These are phyloP conservation scores for Trinorchestia longiramus DNA, from an alignment of 1,140 invertebrate species.

Conservation along the genomic window DNA sequence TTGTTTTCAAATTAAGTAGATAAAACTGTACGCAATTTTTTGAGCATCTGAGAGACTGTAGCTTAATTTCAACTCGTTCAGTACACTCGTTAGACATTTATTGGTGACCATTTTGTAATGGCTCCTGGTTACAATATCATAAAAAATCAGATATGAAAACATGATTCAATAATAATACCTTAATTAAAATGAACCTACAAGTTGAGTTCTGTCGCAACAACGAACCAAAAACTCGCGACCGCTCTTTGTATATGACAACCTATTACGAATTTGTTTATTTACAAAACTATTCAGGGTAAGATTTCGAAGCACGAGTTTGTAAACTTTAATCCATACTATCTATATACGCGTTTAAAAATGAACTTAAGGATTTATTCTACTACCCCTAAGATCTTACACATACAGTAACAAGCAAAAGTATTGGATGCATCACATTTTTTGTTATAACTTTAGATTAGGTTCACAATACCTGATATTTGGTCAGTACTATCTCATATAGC, in stretches of 20 bases:
- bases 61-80: background rate
- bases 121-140: background rate
- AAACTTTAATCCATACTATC: background rate
- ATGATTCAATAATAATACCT: background rate
- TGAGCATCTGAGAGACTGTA: background rate
- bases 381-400: background rate
- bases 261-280: background rate
- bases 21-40: background rate
- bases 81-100: background rate
- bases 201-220: background rate
- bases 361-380: background rate
- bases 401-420: too few relatives aligned
- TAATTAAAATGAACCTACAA: background rate
- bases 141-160: background rate
- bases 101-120: background rate
- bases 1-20: too few relatives aligned
- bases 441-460: too few relatives aligned
- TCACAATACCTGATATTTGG: too few relatives aligned
- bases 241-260: background rate
- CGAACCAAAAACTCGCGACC: background rate
- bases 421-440: too few relatives aligned
- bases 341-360: background rate
- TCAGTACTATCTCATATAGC: too few relatives aligned
- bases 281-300: background rate
- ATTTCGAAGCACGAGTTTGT: background rate